Evolutionary conservation across 2,797 vertebrate species (phyloP), one percentile per base, ranked within the genome.

Genomic region (Dermochelys coriacea): DNA sequence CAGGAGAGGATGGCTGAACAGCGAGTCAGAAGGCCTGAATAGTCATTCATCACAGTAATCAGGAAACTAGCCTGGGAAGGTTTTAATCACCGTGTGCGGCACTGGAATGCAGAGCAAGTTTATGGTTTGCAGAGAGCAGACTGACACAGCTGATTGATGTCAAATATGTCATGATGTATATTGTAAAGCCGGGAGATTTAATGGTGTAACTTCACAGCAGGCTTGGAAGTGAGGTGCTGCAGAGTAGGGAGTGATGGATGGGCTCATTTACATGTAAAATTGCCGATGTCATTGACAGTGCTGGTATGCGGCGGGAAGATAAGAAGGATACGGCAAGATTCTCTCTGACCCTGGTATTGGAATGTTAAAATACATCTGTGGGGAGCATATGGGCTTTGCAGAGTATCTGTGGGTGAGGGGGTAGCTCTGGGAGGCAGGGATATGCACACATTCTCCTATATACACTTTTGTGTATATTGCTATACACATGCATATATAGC

Each of bases 91-190:
- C 74, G 89, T 23, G 25, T 94, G 93, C 92, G 71, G 97, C 96
- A 97, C 96, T 90, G 96, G 97, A 97, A 97, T 97, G 97, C 97
- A 93, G 97, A 97, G 97, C 95, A 68, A 97, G 98, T 98, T 98
- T 98, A 98, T 96, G 96, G 98, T 98, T 98, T 98, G 97, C 97
- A 98, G 98, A 97, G 98, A 98, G 98, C 95, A 54, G 96, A 91
- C 97, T 98, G 98, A 98, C 98, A 98, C 97, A 97, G 97, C 98
- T 98, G 98, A 98, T 98, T 98, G 98, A 98, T 98, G 98, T 98
- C 98, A 98, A 98, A 98, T 98, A 97, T 98, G 98, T 98, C 98
- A 98, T 98, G 98, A 98, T 98, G 98, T 98, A 98, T 98, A 98
- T 98, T 98, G 97, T 98, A 97, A 98, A 98, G 98, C 96, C 88